Conservation (phyloP, 2,797 vertebrate species). For the Rhinichthys osculus region DNA sequence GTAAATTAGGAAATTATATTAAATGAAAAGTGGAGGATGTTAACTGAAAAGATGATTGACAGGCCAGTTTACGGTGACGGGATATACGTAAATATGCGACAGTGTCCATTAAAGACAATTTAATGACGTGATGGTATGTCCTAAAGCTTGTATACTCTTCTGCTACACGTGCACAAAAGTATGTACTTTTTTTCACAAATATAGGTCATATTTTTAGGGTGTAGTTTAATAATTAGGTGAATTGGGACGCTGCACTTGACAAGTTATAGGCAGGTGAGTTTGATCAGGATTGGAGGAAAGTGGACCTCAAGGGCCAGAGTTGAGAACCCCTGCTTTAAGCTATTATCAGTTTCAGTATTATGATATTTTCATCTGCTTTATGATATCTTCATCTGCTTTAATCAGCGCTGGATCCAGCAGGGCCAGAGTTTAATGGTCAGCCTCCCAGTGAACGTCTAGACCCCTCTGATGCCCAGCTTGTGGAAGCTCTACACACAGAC, state of each 20-base stretch:
- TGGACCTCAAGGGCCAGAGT: neutral
- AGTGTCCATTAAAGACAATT: neutral
- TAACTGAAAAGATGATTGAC: neutral
- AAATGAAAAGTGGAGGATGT: neutral
- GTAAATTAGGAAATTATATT: neutral
- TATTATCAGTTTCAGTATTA: constrained; percentile 1
- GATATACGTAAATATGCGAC: neutral
- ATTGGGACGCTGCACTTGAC: neutral
- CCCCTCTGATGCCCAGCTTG: constrained; percentile 86
- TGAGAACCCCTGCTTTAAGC: neutral
- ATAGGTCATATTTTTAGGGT: neutral
- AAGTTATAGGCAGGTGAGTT: neutral
- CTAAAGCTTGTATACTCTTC: neutral
- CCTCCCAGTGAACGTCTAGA: constrained; percentile 79
- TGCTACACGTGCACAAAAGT: neutral
- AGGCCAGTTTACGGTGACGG: neutral
- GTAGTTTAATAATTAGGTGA: neutral
- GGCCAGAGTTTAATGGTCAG: constrained; percentile 81
- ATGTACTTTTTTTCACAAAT: neutral
- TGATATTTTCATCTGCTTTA: neutral
- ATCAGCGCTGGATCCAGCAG: constrained; percentile 92
- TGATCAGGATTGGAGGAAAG: neutral
- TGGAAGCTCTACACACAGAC: constrained; percentile 93
- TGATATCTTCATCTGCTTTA: neutral
- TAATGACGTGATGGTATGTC: neutral